Base-by-base conservation (phyloP, 2,113 vertebrate species). In the Stigmatopora nigra region DNA sequence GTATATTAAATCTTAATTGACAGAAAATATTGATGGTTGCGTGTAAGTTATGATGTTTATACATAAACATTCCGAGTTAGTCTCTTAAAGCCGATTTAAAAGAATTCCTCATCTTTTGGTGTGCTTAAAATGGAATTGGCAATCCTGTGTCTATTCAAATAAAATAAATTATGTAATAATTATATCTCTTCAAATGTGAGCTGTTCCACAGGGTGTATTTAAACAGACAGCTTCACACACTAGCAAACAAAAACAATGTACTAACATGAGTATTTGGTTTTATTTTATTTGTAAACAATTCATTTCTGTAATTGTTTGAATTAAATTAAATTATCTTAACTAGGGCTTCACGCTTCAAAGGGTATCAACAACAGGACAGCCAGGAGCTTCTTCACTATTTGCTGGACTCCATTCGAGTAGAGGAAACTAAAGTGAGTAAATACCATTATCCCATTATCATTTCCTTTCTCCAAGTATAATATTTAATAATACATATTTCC, bases 321-420 rank as follows among this genome's bases (percentile, higher is more conserved):
- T 19, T 13, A 31, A 31, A 31, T 31, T 31, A 31, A 31, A 31
- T 41, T 36, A 7, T 78, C 55, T 56, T 70, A 36, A 69, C 3
- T 41, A 98, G 96, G 82, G 95, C 95, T 38, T 96, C 97, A 56
- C 90, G 93, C n/a, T 99, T 99, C 88, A 98, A 97, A 78, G 93
- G 93, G 36, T 98, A 95, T 87, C 96, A 98, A 84, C 96, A 98
- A 68, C 97, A 98, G 78, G 97, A 98, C 89, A 98, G 95, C 79
- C 96, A 99, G 81, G 95, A 99, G 77, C 93, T 99, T 56, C 90
- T 99, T 67, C 95, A 98, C 75, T 98, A 95, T 82, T 82, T 99
- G 65, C 80, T 99, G 82, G 94, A 98, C 89, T 92, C 95, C 8
- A 92, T 98, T 82, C 92, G 94, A 77, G 93, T 94, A 67, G 95